Evolutionary conservation across 53 echinoderm and acorn worm species (phyloP).

Genomic region (Luidia sarsii): DNA sequence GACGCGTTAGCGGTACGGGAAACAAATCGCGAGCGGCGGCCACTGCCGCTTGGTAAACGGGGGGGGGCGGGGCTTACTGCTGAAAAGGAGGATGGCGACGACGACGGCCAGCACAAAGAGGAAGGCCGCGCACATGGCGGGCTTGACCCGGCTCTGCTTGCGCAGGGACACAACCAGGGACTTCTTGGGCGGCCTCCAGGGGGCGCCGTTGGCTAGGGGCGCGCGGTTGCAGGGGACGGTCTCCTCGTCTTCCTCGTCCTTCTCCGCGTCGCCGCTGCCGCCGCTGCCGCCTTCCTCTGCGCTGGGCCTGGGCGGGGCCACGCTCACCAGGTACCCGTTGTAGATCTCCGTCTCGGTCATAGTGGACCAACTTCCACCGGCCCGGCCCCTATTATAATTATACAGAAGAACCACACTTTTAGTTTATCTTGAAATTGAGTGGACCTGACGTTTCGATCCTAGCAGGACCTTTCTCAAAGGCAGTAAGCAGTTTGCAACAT

Average conservation of each 20-base stretch:
- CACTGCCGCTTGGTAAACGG: too few species aligned
- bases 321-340: constrained; percentile 28
- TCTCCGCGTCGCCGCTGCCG: too few species aligned
- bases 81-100: constrained; percentile 9
- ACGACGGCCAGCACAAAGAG: constrained; percentile 9
- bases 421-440: too few species aligned
- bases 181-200: constrained; percentile 12
- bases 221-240: background rate
- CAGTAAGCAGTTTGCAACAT: too few species aligned
- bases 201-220: constrained; percentile 12
- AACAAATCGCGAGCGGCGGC: too few species aligned
- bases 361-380: background rate
- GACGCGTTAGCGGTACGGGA: too few species aligned
- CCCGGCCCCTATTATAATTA: too few species aligned
- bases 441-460: too few species aligned
- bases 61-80: too few species aligned
- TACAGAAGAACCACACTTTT: too few species aligned
- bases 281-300: background rate
- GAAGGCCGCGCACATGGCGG: constrained; percentile 27
- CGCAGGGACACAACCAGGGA: constrained; percentile 18
- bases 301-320: constrained; percentile 25
- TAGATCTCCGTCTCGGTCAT: constrained; percentile 25
- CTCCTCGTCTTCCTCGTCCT: background rate
- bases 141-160: background rate
- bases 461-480: too few species aligned